phyloP scores from a whole-genome alignment of 2,888 invertebrate species.

The Palloptera scutellata region DNA sequence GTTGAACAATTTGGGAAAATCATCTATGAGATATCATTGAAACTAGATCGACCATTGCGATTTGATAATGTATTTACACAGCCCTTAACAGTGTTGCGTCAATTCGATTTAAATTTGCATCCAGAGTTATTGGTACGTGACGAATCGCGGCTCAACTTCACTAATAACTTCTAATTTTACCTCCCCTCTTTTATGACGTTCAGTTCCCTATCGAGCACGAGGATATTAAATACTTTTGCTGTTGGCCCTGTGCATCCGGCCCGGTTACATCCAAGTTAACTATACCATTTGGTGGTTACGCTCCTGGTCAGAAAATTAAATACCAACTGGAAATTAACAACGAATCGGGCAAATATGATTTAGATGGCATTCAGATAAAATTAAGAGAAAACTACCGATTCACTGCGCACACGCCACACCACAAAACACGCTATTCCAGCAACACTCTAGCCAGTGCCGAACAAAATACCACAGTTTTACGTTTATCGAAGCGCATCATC shows the following conservation, averaged over 20 bases:
- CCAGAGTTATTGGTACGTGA: conserved; percentile 70
- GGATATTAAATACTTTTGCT: conserved; percentile 42
- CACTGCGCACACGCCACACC: conserved; percentile 41
- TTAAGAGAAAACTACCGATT: conserved; percentile 40
- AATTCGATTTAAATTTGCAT: conserved; percentile 79
- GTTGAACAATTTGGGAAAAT: conserved; percentile 77
- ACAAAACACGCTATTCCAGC: conserved; percentile 32
- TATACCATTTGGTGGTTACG: conserved; percentile 46
- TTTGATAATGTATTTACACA: conserved; percentile 63
- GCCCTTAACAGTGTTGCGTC: conserved; percentile 76
- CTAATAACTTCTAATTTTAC: not conserved
- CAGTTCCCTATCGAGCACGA: conserved; percentile 42
- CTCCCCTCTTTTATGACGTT: not conserved
- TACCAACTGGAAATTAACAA: conserved; percentile 44
- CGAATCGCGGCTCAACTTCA: not conserved
- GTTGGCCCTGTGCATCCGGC: conserved; percentile 44
- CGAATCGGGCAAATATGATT: conserved; percentile 41
- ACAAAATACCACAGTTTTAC: conserved; percentile 27
- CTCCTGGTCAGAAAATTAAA: conserved; percentile 45
- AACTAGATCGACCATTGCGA: conserved; percentile 82
- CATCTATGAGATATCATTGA: conserved; percentile 77
- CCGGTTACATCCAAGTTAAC: conserved; percentile 40
- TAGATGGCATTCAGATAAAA: conserved; percentile 37
- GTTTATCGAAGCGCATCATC: conserved; percentile 38
- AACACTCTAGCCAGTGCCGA: conserved; percentile 22